A percentile compares a stretch with the other conserved stretches of the same genome.
Evolutionary conservation across 2,113 vertebrate genomes (phyloP).

Genomic region (Petromus typicus): DNA sequence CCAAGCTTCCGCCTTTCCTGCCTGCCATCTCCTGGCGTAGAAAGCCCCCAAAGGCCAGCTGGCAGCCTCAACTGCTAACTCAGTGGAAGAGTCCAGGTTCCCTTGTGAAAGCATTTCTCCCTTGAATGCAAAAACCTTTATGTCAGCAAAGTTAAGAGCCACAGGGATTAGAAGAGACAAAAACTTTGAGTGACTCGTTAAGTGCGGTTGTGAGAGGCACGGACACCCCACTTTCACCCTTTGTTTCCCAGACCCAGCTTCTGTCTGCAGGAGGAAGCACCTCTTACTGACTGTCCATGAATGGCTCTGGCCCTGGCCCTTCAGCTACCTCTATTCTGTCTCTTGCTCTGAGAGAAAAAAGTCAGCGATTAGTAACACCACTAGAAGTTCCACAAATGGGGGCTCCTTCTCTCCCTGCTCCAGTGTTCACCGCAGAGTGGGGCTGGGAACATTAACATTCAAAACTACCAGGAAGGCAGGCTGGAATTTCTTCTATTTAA

Average conservation of each 20-base stretch:
- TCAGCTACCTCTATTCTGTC: neutral
- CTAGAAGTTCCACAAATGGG: neutral
- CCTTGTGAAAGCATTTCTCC: constrained; percentile 40
- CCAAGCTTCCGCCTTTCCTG: neutral
- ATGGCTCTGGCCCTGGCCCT: neutral
- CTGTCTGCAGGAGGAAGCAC: neutral
- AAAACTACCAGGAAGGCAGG: neutral
- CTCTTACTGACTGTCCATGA: neutral
- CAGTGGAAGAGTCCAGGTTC: neutral
- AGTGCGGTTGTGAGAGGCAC: constrained; percentile 10
- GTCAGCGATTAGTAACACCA: neutral
- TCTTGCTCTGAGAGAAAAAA: neutral
- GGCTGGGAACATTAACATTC: neutral
- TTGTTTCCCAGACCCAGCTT: neutral
- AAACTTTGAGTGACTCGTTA: constrained; percentile 52
- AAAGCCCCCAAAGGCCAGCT: neutral
- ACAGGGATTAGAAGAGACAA: constrained; percentile 58
- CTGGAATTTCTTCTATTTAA: neutral
- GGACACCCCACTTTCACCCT: neutral
- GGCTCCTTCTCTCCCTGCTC: neutral
- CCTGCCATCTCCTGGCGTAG: neutral
- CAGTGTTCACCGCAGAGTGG: neutral
- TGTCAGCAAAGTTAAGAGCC: constrained; percentile 58
- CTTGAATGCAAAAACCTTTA: constrained; percentile 36
- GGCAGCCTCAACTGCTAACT: constrained; percentile 19